phyloP scores from a whole-genome alignment of 2,113 vertebrate species.

The Nothocercus julius region DNA sequence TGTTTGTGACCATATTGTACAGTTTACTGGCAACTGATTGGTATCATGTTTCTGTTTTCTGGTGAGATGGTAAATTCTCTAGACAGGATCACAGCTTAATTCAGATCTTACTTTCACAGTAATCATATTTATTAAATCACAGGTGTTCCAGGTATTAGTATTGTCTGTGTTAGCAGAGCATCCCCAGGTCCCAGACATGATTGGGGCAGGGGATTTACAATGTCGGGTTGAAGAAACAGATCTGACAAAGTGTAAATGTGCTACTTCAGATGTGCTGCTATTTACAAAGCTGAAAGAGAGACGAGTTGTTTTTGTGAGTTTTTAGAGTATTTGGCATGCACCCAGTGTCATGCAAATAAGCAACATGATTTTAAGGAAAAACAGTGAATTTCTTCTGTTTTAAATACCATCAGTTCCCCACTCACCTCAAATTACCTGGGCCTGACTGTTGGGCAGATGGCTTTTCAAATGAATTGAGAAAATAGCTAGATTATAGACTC shows the following conservation, averaged over 20 bases:
- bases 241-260: background rate
- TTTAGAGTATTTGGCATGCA: background rate
- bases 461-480: background rate
- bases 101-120: background rate
- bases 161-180: background rate
- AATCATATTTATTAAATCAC: background rate
- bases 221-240: background rate
- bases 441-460: background rate
- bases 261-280: background rate
- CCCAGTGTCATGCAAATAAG: background rate
- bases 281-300: slow-evolving; percentile 1
- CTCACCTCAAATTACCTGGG: fast-evolving
- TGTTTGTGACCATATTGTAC: background rate
- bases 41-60: background rate
- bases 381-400: background rate
- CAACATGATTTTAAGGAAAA: background rate
- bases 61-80: background rate
- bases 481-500: background rate
- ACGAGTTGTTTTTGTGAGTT: background rate
- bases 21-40: background rate
- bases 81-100: background rate
- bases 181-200: background rate
- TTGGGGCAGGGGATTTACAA: background rate
- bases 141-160: background rate
- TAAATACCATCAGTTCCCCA: background rate